A percentile compares a stretch with the other conserved stretches of the same genome.
Evolutionary conservation across 2,888 invertebrate species (phyloP).

Genomic region (Plemyria rubiginata): DNA sequence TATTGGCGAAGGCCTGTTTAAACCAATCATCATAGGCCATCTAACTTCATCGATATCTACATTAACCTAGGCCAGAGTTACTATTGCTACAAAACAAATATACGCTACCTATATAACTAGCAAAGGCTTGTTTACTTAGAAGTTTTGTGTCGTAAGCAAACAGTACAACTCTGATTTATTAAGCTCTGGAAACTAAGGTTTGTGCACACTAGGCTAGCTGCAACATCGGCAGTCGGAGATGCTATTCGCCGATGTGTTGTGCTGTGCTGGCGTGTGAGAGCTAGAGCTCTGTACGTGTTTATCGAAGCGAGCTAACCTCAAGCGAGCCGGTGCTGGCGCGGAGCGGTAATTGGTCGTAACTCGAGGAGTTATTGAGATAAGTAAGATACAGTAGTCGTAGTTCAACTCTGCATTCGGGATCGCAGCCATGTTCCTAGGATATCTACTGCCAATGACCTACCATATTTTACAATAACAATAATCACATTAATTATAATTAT

Average conservation of each 20-base stretch:
- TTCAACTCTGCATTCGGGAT: neutral
- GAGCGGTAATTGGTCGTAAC: slow-evolving; percentile 25
- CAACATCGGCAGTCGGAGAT: neutral
- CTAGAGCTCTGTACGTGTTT: slow-evolving; percentile 6
- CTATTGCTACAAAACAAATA: neutral
- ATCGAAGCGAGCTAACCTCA: slow-evolving; percentile 1
- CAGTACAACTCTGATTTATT: neutral
- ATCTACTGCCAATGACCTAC: neutral
- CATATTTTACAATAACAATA: neutral
- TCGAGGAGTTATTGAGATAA: slow-evolving; percentile 24
- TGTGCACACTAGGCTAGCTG: slow-evolving; percentile 2
- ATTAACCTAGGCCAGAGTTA: too few relatives aligned
- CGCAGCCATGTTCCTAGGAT: neutral
- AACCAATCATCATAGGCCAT: too few relatives aligned
- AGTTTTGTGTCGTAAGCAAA: neutral
- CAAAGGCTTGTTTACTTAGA: neutral
- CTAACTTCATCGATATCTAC: too few relatives aligned
- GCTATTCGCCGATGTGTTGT: neutral
- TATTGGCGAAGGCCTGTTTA: too few relatives aligned
- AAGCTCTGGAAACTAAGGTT: neutral
- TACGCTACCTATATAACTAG: neutral
- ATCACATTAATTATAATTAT: too few relatives aligned
- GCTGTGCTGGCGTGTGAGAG: neutral
- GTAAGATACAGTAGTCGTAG: slow-evolving; percentile 15
- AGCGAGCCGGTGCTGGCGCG: neutral